Evolutionary conservation across 2,113 vertebrate genomes (phyloP).

Genomic region (Elephantulus edwardii): DNA sequence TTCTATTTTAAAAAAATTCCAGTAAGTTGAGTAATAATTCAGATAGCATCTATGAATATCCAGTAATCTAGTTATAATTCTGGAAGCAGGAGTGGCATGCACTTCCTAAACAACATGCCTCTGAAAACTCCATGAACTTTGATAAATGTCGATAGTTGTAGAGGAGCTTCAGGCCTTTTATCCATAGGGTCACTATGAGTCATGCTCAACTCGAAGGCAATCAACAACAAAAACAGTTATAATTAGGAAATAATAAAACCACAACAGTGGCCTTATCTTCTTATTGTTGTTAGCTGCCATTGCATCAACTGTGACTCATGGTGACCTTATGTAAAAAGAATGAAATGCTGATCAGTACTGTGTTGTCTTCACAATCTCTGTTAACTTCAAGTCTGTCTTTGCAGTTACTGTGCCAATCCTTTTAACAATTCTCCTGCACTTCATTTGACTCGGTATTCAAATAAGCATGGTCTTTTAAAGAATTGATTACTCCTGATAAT

Average conservation of each 20-base stretch:
- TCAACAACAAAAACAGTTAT: too few relatives aligned
- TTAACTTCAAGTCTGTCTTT: neutral
- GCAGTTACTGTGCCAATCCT: neutral
- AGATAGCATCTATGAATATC: neutral
- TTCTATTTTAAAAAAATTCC: neutral
- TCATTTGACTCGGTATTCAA: neutral
- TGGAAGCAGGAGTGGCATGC: too few relatives aligned
- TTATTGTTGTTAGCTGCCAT: neutral
- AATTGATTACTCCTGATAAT: neutral
- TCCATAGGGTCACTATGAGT: too few relatives aligned
- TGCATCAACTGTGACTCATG: neutral
- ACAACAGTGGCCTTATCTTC: neutral
- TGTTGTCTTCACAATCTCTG: neutral
- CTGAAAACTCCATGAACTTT: too few relatives aligned
- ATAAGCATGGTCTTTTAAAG: neutral
- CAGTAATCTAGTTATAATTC: neutral
- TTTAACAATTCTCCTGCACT: neutral
- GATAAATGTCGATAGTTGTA: too few relatives aligned
- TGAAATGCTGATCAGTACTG: neutral
- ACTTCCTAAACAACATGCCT: too few relatives aligned
- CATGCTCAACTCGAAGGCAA: too few relatives aligned
- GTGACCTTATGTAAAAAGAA: neutral
- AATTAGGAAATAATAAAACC: slow-evolving; percentile 32
- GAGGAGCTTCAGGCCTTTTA: too few relatives aligned
- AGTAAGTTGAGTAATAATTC: neutral